A percentile compares a stretch with the other conserved stretches of the same genome.
phyloP scores from a whole-genome alignment of 2,113 vertebrate species.

The Calcarius ornatus region DNA sequence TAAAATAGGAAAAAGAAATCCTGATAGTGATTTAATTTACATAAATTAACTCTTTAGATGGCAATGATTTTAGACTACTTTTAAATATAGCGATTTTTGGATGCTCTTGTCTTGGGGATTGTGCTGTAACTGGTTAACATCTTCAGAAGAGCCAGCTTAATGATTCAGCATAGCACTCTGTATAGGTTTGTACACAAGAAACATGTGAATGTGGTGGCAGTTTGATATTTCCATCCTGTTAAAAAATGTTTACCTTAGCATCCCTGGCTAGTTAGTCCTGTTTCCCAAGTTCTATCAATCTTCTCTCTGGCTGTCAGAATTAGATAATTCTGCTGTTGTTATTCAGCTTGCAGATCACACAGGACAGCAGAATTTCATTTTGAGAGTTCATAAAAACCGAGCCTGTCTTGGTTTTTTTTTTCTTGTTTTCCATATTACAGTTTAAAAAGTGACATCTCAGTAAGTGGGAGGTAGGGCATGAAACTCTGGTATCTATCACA shows the following conservation, averaged over 20 bases:
- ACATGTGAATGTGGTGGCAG: neutral
- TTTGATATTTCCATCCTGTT: neutral
- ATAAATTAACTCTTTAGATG: neutral
- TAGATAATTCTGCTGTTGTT: neutral
- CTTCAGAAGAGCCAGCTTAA: neutral
- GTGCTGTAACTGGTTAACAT: neutral
- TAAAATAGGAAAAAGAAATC: neutral
- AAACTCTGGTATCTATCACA: neutral
- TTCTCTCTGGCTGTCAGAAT: neutral
- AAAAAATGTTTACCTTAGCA: neutral
- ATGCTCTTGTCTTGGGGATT: neutral
- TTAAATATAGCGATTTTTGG: neutral
- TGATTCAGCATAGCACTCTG: neutral
- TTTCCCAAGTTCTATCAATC: neutral
- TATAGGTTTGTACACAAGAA: neutral
- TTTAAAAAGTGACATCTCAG: neutral
- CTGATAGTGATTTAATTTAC: neutral
- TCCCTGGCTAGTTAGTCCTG: neutral
- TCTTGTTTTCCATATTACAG: neutral
- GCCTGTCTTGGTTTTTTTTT: neutral
- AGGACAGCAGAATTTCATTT: neutral
- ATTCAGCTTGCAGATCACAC: neutral
- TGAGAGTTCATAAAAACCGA: neutral
- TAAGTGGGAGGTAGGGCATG: neutral
- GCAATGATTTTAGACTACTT: neutral